Evolutionary conservation across 2,797 vertebrate genomes (phyloP), one percentile per base, ranked within the genome.

Genomic region (Coreius guichenoti): DNA sequence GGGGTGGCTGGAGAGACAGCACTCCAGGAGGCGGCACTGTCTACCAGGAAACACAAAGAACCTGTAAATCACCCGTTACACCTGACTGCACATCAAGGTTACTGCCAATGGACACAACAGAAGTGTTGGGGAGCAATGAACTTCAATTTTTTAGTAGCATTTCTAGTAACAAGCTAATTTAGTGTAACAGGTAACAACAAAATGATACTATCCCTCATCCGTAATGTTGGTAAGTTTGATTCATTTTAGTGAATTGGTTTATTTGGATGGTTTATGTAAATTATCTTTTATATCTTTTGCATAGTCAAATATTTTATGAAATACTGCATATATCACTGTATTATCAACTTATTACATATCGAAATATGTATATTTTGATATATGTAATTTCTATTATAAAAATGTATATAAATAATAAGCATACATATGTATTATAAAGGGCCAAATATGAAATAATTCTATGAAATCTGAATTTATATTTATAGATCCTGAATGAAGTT

Each of bases 11-110:
- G 94, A 97, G 97, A 93, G 97, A 97, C 93, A 96, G 96, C 89
- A 93, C 97, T 97, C 98, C 98, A 96, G 98, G 95, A 91, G 97
- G 93, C 81, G 97, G 94, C 95, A 95, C 97, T 95, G 97, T 98
- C 98, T 99, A 86, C 76, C 89, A 73, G 51, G 61, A 87, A 90
- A 91, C 39, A 87, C 9, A 79, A 67, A 33, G 63, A 58, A 61
- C 43, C 17, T 70, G 80, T 89, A 17, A 88, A 87, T 76, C 68
- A 88, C 23, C 80, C 16, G 12, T 56, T 36, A 47, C 36, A 45
- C 29, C 19, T 4, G 36, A 78, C 54, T 29, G 56, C 13, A 29
- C 76, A 78, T n/a, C 75, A 78, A 43, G 36, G 36, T 29, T 19
- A 72, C n/a, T 36, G 21, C 26, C 70, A 75, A 29, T 23, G 76